Conservation (phyloP, 2,797 vertebrate genomes). For the Clarias platycephalus region DNA sequence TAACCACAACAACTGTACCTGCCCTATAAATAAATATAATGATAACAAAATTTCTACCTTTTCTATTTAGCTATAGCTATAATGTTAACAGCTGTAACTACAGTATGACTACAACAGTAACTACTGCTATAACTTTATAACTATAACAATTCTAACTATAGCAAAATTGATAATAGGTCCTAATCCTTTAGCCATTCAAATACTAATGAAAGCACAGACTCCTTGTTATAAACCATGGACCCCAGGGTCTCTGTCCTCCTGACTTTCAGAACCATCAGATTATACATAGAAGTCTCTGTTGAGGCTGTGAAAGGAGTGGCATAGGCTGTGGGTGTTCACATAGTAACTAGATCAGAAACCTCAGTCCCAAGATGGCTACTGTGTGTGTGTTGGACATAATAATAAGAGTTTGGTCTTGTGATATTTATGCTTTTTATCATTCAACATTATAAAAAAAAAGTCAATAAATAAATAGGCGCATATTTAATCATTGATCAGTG, state of each 20-base stretch:
- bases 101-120: neutral
- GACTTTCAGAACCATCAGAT: neutral
- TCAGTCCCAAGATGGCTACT: neutral
- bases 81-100: neutral
- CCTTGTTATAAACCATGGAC: neutral
- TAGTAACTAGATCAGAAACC: neutral
- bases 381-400: neutral
- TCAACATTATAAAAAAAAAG: slow-evolving; percentile 24
- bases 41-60: no score
- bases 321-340: neutral
- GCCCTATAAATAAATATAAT: no score
- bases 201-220: neutral
- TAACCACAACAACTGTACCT: no score
- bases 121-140: neutral
- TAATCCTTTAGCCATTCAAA: no score
- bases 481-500: slow-evolving; percentile 63
- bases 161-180: no score
- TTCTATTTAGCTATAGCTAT: neutral
- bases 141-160: neutral
- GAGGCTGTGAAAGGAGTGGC: neutral
- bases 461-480: neutral
- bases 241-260: neutral
- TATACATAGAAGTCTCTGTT: neutral
- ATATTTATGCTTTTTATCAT: slow-evolving; percentile 51
- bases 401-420: slow-evolving; percentile 37